These are phyloP conservation scores for Tenodera sinensis DNA, from an alignment of 2,888 invertebrate genomes.

Conservation along the genomic window DNA sequence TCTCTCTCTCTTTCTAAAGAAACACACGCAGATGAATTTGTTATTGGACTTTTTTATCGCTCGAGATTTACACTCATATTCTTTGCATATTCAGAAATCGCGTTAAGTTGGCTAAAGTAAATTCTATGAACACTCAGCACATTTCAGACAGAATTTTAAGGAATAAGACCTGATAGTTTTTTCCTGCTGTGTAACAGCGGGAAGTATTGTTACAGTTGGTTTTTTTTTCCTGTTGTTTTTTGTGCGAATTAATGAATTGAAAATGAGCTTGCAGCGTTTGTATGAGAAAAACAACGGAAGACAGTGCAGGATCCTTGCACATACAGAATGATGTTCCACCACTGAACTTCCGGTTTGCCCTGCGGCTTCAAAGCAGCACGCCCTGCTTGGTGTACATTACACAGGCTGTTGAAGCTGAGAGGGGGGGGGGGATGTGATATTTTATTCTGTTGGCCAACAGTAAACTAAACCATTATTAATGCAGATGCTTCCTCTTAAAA, in stretches of 20 bases:
- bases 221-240: background rate
- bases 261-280: background rate
- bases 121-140: too few species aligned
- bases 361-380: background rate
- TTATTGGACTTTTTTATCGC: too few species aligned
- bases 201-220: too few species aligned
- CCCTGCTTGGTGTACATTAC: background rate
- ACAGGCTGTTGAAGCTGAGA: background rate
- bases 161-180: too few species aligned
- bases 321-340: background rate
- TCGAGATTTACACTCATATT: too few species aligned
- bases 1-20: too few species aligned
- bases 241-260: background rate
- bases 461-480: background rate
- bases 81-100: too few species aligned
- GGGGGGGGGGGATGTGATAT: background rate
- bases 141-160: too few species aligned
- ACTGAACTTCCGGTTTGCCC: background rate
- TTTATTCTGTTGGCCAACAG: background rate
- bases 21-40: too few species aligned
- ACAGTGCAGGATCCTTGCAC: background rate
- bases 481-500: background rate
- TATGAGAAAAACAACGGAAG: background rate
- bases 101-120: too few species aligned
- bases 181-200: too few species aligned